A percentile compares a stretch with the other conserved stretches of the same genome.
Evolutionary conservation across 2,888 invertebrate species (phyloP).

Genomic region (Nomada hirtipes): DNA sequence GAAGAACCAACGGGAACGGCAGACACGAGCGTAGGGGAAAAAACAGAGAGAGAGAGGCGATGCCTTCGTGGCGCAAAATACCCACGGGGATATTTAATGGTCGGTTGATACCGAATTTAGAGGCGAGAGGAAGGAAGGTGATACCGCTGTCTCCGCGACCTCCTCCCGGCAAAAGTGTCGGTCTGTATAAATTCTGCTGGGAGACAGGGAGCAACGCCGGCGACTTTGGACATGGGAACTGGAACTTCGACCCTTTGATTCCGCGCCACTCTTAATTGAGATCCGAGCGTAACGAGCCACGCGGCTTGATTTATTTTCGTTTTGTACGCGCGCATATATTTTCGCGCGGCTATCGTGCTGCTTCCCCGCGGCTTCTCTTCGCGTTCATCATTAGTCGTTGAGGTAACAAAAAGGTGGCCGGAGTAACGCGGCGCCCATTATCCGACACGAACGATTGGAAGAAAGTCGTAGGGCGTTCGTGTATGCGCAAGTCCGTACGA

Average conservation of each 20-base stretch:
- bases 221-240: not conserved
- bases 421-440: no score
- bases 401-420: not conserved
- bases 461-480: not conserved
- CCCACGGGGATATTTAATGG: slow-evolving; percentile 60
- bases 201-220: slow-evolving; percentile 13
- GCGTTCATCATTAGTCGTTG: not conserved
- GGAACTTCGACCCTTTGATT: slow-evolving; percentile 55
- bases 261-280: slow-evolving; percentile 48
- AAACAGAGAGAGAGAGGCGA: not conserved
- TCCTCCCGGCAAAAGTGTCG: slow-evolving; percentile 6
- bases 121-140: slow-evolving; percentile 44
- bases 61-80: slow-evolving; percentile 51
- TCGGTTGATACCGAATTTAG: slow-evolving; percentile 69
- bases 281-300: slow-evolving; percentile 46
- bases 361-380: not conserved
- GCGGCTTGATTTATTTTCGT: slow-evolving; percentile 52
- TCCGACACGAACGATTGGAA: no score
- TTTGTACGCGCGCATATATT: slow-evolving; percentile 17
- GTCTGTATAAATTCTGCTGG: slow-evolving; percentile 47
- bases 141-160: slow-evolving; percentile 18
- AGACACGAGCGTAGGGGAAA: slow-evolving; percentile 4
- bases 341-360: not conserved
- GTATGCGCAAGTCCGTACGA: not conserved
- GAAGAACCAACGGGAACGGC: slow-evolving; percentile 39